Conservation (phyloP, 2,888 invertebrate genomes). For the Pseudococcus longispinus region DNA sequence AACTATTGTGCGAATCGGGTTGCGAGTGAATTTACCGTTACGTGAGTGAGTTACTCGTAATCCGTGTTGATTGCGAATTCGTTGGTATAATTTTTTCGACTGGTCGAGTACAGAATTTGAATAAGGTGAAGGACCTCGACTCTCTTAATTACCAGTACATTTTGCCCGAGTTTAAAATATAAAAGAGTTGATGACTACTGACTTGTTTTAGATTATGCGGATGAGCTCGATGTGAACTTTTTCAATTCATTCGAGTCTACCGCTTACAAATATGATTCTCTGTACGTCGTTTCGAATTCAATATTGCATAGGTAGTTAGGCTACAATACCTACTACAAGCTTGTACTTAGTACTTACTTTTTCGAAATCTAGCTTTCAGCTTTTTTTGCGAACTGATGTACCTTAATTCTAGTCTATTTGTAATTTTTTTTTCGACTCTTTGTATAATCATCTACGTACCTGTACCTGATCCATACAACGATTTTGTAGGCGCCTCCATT, state of each 20-base stretch:
- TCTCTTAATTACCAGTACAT: not conserved
- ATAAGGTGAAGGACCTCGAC: not conserved
- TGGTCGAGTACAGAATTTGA: not conserved
- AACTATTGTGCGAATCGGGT: not conserved
- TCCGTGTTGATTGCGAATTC: not conserved
- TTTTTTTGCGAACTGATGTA: not conserved
- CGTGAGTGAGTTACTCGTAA: not conserved
- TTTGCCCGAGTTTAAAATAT: not conserved
- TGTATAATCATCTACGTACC: not conserved
- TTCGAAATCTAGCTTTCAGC: not conserved
- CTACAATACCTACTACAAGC: not conserved
- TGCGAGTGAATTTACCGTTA: not conserved
- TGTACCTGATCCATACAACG: slow-evolving; percentile 12
- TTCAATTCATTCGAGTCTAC: not conserved
- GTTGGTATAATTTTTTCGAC: not conserved
- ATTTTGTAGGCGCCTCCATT: not conserved
- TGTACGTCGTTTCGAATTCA: not conserved
- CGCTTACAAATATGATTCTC: not conserved
- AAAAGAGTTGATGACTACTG: not conserved
- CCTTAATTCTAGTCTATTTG: slow-evolving; percentile 28
- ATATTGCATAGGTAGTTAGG: not conserved
- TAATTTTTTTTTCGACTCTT: not conserved
- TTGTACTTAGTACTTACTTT: not conserved
- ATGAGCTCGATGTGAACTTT: not conserved
- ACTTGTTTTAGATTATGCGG: no score